phyloP scores from a whole-genome alignment of 1,140 invertebrate genomes.

The Sycobia sp. region DNA sequence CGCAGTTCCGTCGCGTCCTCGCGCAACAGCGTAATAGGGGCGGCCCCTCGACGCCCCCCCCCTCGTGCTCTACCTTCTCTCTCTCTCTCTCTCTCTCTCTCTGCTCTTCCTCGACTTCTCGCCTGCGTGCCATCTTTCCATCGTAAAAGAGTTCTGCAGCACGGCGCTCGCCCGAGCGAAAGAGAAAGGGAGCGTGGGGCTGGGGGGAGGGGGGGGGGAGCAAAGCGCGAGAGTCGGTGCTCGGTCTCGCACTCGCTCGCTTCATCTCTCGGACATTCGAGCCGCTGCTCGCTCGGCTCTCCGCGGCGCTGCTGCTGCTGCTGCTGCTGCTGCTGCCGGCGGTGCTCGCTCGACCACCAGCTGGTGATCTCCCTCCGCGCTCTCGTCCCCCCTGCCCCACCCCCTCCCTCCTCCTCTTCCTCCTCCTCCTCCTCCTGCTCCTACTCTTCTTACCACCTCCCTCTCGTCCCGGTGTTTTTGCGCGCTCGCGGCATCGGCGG shows the following conservation, averaged over 20 bases:
- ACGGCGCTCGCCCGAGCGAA: background rate
- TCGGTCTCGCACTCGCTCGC: too few species aligned
- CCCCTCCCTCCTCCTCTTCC: background rate
- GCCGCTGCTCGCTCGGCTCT: background rate
- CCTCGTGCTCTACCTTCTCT: background rate
- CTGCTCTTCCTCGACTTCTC: constrained; percentile 1
- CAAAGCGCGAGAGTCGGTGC: background rate
- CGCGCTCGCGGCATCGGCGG: too few species aligned
- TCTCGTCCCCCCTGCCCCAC: background rate
- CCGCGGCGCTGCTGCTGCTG: too few species aligned
- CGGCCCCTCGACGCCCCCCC: background rate
- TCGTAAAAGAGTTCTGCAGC: constrained; percentile 18
- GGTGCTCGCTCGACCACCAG: constrained; percentile 20
- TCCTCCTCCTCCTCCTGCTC: background rate
- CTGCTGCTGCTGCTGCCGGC: constrained; percentile 10
- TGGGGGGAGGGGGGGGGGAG: background rate
- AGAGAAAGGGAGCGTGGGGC: too few species aligned
- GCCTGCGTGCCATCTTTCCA: constrained; percentile 15
- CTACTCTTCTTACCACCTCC: background rate
- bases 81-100: constrained; percentile 4
- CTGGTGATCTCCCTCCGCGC: constrained; percentile 23
- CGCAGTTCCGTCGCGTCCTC: too few species aligned
- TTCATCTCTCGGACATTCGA: constrained; percentile 12
- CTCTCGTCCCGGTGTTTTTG: background rate
- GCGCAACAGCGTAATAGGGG: background rate